phyloP scores from a whole-genome alignment of 2,888 invertebrate species.

The Lycophotia porphyrea region DNA sequence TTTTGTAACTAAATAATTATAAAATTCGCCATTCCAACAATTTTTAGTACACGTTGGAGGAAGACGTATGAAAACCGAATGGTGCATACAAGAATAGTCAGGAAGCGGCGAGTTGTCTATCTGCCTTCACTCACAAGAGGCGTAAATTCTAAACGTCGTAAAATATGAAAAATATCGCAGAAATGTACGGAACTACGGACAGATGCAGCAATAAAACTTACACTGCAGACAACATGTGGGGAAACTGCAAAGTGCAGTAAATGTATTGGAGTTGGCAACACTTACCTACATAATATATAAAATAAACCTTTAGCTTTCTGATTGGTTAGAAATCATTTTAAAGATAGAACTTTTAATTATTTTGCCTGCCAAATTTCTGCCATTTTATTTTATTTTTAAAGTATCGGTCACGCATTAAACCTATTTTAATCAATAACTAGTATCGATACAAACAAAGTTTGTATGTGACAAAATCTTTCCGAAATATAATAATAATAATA shows the following conservation, averaged over 20 bases:
- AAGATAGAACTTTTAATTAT: no score
- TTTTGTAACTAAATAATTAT: conserved; percentile 33
- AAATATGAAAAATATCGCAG: conserved; percentile 86
- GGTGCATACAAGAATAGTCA: conserved; percentile 66
- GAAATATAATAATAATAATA: no score
- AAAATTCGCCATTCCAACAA: conserved; percentile 56
- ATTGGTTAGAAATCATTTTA: no score
- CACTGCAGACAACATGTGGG: conserved; percentile 74
- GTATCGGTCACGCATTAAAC: no score
- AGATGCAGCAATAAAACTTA: conserved; percentile 79
- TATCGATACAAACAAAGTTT: no score
- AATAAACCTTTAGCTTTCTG: no score
- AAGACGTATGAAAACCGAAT: conserved; percentile 49
- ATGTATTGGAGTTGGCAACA: conserved; percentile 41
- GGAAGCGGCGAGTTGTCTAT: conserved; percentile 61
- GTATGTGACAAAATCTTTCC: no score
- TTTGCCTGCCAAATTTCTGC: no score
- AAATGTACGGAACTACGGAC: conserved; percentile 66
- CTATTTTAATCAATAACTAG: no score
- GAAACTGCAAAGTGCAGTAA: conserved; percentile 63
- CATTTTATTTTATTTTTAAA: no score
- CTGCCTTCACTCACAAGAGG: conserved; percentile 74
- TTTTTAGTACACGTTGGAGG: conserved; percentile 47
- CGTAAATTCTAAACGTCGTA: conserved; percentile 88
- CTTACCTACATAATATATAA: no score